Evolutionary conservation across 2,888 invertebrate species (phyloP), one percentile per base, ranked within the genome.

Genomic region (Parnassius orleans): DNA sequence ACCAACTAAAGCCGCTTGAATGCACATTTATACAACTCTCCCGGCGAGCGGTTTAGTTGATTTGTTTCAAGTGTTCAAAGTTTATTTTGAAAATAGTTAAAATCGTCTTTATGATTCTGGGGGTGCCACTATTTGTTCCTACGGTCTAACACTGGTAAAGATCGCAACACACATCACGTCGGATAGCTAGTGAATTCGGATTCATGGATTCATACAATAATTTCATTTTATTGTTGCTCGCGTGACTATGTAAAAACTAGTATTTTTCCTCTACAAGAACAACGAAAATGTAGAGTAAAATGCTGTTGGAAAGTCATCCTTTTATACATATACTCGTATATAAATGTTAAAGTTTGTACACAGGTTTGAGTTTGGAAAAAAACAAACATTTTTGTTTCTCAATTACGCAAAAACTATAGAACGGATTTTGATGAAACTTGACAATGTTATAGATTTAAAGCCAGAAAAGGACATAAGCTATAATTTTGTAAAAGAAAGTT

Each of bases 141-240:
- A 19, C 10, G 19, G 19, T 52, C 24, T 41, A 52, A 41, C 14
- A 33, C 15, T 47, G 42, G n/a, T 12, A 52, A 33, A 5, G 44
- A 50, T 41, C 44, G 41, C 15, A 15, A 54, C 33, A 14, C 56
- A 48, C 62, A 54, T 67, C 64, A 66, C 64, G 64, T 69, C 51
- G 52, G 46, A 46, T 53, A 44, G 50, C 53, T 58, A 50, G 24
- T 14, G 66, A 63, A 67, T 66, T 67, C 62, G 51, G 65, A 69
- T 70, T 69, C 65, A 67, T 67, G 62, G 65, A 69, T 70, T 66
- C 63, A 66, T 60, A 62, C 65, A 70, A 70, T 69, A 66, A 68
- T 67, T 68, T 67, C 66, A 66, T 69, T 66, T 65, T 55, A 58
- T 62, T 55, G 58, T 65, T 50, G 61, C 50, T 71, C 64, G 69